Evolutionary conservation across 2,797 vertebrate genomes (phyloP).

Genomic region (Chelon labrosus): DNA sequence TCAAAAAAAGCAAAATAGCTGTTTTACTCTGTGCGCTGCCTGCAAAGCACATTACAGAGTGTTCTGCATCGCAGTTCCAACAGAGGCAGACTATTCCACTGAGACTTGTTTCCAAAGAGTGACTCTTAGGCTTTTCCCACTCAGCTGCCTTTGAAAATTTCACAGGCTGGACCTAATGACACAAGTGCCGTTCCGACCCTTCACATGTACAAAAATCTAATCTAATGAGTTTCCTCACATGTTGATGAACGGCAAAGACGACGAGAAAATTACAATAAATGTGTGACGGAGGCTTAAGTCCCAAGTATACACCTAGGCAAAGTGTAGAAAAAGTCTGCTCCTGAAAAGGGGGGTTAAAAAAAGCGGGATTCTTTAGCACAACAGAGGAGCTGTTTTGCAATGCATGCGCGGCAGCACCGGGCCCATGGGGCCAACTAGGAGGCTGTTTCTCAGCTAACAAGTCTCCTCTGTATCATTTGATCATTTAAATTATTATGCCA

Average conservation of each 20-base stretch:
- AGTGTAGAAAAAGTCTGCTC: constrained; percentile 81
- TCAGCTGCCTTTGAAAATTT: constrained; percentile 74
- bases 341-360: constrained; percentile 78
- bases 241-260: constrained; percentile 59
- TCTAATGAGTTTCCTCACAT: constrained; percentile 73
- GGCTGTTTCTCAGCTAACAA: constrained; percentile 91
- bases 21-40: constrained; percentile 58
- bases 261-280: constrained; percentile 63
- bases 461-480: constrained; percentile 93
- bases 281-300: constrained; percentile 70
- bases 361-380: constrained; percentile 87
- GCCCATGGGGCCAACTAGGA: constrained; percentile 91
- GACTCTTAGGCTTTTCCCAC: constrained; percentile 72
- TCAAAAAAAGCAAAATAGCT: constrained; percentile 68
- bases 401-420: constrained; percentile 86
- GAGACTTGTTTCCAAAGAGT: constrained; percentile 78
- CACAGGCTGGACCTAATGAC: constrained; percentile 79
- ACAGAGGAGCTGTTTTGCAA: constrained; percentile 91
- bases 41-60: constrained; percentile 71
- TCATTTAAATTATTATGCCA: constrained; percentile 94
- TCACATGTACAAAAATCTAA: constrained; percentile 65
- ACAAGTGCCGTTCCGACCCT: constrained; percentile 61
- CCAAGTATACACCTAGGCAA: constrained; percentile 83
- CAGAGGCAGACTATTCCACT: constrained; percentile 68
- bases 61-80: constrained; percentile 66